phyloP scores from a whole-genome alignment of 1,140 invertebrate species.

The Dermatophagoides farinae region DNA sequence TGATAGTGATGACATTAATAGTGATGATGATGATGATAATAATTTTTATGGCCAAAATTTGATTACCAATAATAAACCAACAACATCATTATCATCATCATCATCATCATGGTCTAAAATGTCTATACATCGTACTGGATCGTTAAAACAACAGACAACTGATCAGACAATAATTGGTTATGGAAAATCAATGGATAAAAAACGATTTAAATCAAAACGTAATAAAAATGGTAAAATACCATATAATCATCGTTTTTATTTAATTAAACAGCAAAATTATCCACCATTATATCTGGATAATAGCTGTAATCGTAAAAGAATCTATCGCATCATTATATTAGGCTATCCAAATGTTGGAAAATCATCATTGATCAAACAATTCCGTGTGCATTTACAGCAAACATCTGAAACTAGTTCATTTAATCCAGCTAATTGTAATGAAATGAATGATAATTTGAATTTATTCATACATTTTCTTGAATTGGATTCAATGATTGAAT shows the following conservation, averaged over 20 bases:
- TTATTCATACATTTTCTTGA: conserved; percentile 6
- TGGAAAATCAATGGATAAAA: too few species aligned
- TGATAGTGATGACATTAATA: too few species aligned
- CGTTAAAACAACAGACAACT: too few species aligned
- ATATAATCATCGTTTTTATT: neutral
- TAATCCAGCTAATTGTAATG: neutral
- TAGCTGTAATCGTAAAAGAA: neutral
- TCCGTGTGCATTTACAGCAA: neutral
- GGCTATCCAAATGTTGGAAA: conserved; percentile 9
- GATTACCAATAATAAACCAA: too few species aligned
- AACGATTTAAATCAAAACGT: too few species aligned
- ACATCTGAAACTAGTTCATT: neutral
- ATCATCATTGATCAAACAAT: conserved; percentile 6
- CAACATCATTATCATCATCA: too few species aligned
- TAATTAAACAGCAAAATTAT: conserved; percentile 1
- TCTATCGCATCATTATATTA: conserved; percentile 10
- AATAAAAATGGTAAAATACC: too few species aligned
- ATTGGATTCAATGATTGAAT: neutral
- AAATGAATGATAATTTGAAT: neutral
- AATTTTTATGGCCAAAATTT: too few species aligned
- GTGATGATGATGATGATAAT: too few species aligned
- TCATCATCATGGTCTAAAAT: too few species aligned
- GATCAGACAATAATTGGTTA: too few species aligned
- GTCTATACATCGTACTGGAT: too few species aligned
- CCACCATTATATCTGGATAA: neutral